Evolutionary conservation across 2,797 vertebrate species (phyloP).

Genomic region (Oreortyx pictus): DNA sequence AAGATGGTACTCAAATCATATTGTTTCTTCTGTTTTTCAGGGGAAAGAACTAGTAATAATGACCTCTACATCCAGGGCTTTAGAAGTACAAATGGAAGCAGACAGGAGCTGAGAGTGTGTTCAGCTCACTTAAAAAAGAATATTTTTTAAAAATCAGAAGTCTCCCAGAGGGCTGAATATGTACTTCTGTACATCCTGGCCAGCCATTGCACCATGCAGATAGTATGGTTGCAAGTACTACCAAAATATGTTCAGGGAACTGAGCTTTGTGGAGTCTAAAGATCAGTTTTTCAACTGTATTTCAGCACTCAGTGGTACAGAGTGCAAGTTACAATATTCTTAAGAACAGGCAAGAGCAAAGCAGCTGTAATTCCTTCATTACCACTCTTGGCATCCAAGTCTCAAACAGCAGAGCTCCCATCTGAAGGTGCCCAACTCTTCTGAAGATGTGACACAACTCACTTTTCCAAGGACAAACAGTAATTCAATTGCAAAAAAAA

Average conservation of each 20-base stretch:
- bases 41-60: not conserved
- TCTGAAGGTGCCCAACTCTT: not conserved
- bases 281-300: not conserved
- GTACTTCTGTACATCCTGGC: not conserved
- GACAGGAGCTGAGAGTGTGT: fast-evolving
- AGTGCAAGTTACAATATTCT: not conserved
- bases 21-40: not conserved
- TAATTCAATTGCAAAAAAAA: not conserved
- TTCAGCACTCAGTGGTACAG: not conserved
- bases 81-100: not conserved
- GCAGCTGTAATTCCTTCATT: not conserved
- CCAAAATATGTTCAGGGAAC: not conserved
- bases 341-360: not conserved
- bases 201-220: not conserved
- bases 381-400: not conserved
- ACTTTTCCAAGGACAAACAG: not conserved
- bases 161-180: not conserved
- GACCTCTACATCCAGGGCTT: not conserved
- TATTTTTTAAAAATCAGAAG: not conserved
- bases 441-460: not conserved
- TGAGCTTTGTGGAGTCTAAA: not conserved
- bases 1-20: not conserved
- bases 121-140: not conserved
- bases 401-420: not conserved
- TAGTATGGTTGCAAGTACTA: not conserved